A percentile compares a stretch with the other conserved stretches of the same genome.
Evolutionary conservation across 2,888 invertebrate species (phyloP).

Genomic region (Meganola albula): DNA sequence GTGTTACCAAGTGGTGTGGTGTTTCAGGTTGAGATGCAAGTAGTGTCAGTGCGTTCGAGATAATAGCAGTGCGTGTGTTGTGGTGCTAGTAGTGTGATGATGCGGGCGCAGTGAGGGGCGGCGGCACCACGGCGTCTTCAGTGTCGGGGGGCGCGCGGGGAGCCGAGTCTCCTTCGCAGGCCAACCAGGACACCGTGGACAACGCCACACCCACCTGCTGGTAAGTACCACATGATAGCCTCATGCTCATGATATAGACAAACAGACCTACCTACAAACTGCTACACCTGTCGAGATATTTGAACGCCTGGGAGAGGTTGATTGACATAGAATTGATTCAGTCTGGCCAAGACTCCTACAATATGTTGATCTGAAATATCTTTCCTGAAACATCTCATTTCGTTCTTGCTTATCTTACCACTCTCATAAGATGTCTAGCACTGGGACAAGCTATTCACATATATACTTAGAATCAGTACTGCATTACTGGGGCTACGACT

Average conservation of each 20-base stretch:
- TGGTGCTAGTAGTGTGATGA: conserved; percentile 68
- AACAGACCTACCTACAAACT: conserved; percentile 3
- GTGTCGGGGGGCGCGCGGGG: conserved; percentile 75
- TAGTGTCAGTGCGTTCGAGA: conserved; percentile 73
- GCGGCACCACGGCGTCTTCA: conserved; percentile 74
- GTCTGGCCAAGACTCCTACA: neutral
- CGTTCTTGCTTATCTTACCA: neutral
- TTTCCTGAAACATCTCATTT: neutral
- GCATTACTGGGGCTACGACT: too few relatives aligned
- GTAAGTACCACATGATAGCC: conserved; percentile 49
- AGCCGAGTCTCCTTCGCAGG: conserved; percentile 77
- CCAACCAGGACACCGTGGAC: conserved; percentile 74
- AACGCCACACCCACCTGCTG: conserved; percentile 74
- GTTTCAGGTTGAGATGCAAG: conserved; percentile 71
- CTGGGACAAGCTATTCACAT: too few relatives aligned
- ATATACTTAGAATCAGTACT: too few relatives aligned
- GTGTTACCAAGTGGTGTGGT: conserved; percentile 36
- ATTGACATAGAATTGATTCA: too few relatives aligned
- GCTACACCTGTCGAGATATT: too few relatives aligned
- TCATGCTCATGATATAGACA: neutral
- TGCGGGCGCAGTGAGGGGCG: conserved; percentile 77
- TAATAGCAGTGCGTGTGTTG: conserved; percentile 76
- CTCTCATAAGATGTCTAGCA: too few relatives aligned
- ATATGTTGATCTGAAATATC: neutral
- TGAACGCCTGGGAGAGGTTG: too few relatives aligned